Base-by-base conservation (phyloP, 2,797 vertebrate genomes). In the Brachymystax lenok region DNA sequence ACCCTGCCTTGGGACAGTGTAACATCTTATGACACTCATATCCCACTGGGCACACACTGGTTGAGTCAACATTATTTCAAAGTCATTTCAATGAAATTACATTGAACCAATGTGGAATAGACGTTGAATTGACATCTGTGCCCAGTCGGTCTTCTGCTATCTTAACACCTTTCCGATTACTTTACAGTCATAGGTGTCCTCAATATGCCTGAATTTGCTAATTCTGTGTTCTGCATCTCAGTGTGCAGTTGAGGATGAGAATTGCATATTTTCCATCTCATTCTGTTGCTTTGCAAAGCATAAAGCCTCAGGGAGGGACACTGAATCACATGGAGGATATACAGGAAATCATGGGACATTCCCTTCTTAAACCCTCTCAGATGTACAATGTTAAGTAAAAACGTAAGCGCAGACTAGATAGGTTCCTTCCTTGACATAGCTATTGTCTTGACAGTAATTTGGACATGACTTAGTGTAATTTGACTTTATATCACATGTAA, bases 241-340 rank as follows among this genome's bases (percentile, higher is more conserved):
- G 66, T 33, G 66, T 68, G 64, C 64, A 67, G 27, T 67, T 33
- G 28, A 67, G 66, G 66, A 19, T 67, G 66, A 17, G 3, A 30
- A 67, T 67, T 30, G 28, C 16, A 33, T 8, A 30, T 67, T 67
- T 67, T 67, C 30, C 66, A 67, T 51, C 24, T 72, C 51, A 72
- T 72, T 72, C 16, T 30, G 27, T 67, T 33, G 28, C 66, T 30
- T 67, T 67, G 28, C 16, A 1, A 67, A 67, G 66, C 28, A 19
- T 67, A 67, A 67, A 17, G 5, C 66, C 66, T 33, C 5, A 17
- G 66, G 28, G 66, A 8, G 66, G 28, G 66, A 6, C 5, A 30
- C 13, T 7, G 28, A 33, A 33, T 67, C 66, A 33, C 66, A 30
- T 33, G 66, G 66, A 67, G 27, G 28, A 33, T 19, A 5, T 35